phyloP scores from a whole-genome alignment of 2,113 vertebrate genomes.

The Alligator mississippiensis region DNA sequence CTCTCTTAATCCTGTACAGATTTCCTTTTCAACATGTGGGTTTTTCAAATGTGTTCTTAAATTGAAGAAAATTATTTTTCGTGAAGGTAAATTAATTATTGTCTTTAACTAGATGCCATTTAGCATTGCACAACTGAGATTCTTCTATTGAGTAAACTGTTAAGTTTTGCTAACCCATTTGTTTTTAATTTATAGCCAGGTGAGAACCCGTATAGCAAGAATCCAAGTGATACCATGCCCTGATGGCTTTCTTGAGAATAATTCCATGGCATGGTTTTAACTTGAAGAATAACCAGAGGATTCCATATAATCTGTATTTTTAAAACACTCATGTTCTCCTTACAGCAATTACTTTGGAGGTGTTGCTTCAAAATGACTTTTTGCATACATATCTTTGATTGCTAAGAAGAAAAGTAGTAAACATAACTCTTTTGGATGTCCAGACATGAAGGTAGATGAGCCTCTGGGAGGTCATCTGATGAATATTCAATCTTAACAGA shows the following conservation, averaged over 20 bases:
- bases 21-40: not conserved
- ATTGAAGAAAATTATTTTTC: not conserved
- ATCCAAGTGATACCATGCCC: not conserved
- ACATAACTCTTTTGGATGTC: not conserved
- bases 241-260: not conserved
- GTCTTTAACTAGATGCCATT: not conserved
- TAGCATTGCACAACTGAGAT: not conserved
- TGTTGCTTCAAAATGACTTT: not conserved
- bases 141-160: not conserved
- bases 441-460: not conserved
- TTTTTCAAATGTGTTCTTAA: constrained; percentile 20
- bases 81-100: not conserved
- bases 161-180: not conserved
- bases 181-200: not conserved
- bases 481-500: not conserved
- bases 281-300: not conserved
- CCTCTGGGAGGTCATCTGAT: not conserved
- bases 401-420: not conserved
- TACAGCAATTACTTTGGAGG: not conserved
- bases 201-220: not conserved
- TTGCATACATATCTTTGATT: not conserved
- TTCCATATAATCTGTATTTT: not conserved
- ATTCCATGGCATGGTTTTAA: not conserved
- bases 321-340: not conserved
- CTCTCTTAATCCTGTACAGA: not conserved